Percentiles rank a stretch among this genome's conserved stretches.
phyloP scores from a whole-genome alignment of 2,113 vertebrate genomes.

The Phyllostomus discolor region DNA sequence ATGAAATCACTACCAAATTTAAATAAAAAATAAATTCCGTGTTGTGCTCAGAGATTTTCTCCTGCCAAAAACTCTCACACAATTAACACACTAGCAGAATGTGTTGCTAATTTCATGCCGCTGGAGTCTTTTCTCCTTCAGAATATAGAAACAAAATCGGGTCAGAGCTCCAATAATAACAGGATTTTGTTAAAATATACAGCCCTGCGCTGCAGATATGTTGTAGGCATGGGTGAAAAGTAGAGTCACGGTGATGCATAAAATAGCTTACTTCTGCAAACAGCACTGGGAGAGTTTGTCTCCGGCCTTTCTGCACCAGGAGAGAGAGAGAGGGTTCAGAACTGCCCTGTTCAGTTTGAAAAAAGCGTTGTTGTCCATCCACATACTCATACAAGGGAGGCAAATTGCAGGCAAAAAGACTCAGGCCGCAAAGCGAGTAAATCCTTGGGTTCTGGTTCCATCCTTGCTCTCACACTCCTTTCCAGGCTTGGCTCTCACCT shows the following conservation, averaged over 20 bases:
- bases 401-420: slow-evolving; percentile 40
- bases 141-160: slow-evolving; percentile 65
- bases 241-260: slow-evolving; percentile 58
- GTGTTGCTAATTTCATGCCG: slow-evolving; percentile 63
- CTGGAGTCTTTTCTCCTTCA: slow-evolving; percentile 42
- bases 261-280: slow-evolving; percentile 73
- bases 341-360: slow-evolving; percentile 17
- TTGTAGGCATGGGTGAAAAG: slow-evolving; percentile 50
- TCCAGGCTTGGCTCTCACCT: neutral
- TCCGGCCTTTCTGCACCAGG: slow-evolving; percentile 35
- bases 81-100: slow-evolving; percentile 74
- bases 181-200: slow-evolving; percentile 69
- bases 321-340: neutral
- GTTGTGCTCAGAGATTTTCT: slow-evolving; percentile 53
- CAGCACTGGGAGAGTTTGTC: slow-evolving; percentile 41
- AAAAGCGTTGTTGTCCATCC: neutral
- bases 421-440: slow-evolving; percentile 14
- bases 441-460: slow-evolving; percentile 44
- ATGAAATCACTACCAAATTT: slow-evolving; percentile 68
- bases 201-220: slow-evolving; percentile 50
- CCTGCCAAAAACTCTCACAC: slow-evolving; percentile 74
- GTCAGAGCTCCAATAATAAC: slow-evolving; percentile 70
- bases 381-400: slow-evolving; percentile 31
- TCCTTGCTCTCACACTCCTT: neutral
- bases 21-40: slow-evolving; percentile 72